Conservation (phyloP, 2,888 invertebrate species). For the Ophion costatus region DNA sequence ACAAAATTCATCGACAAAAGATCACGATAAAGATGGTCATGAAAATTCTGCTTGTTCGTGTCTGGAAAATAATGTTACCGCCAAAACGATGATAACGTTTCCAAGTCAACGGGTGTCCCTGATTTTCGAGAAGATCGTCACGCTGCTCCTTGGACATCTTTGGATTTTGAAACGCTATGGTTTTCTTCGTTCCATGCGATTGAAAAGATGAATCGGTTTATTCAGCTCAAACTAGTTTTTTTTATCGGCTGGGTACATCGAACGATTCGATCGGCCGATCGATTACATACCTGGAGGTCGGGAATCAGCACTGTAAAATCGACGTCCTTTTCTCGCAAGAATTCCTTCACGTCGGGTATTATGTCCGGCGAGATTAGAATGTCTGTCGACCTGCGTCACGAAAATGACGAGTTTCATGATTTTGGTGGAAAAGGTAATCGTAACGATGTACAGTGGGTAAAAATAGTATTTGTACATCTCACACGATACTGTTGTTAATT, state of each 20-base stretch:
- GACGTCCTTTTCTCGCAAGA: conserved; percentile 87
- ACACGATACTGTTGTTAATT: no score
- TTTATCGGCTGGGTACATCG: neutral
- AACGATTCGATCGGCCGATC: neutral
- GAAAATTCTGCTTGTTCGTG: neutral
- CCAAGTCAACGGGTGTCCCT: conserved; percentile 89
- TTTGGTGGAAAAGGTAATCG: no score
- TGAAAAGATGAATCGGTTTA: neutral
- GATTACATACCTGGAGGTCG: conserved; percentile 87
- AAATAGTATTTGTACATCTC: no score
- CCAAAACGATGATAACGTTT: conserved; percentile 88
- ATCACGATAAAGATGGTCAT: neutral
- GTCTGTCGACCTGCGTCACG: conserved; percentile 85
- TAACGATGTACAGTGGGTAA: no score
- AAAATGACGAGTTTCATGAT: neutral
- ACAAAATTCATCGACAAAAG: neutral
- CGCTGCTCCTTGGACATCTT: conserved; percentile 87
- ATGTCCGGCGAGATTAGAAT: conserved; percentile 90
- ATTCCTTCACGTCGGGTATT: conserved; percentile 86
- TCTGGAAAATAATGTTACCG: conserved; percentile 74
- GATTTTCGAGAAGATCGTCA: conserved; percentile 85
- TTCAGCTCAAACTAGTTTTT: neutral
- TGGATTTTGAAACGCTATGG: conserved; percentile 88
- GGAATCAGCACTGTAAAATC: conserved; percentile 88
- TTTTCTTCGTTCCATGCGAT: conserved; percentile 84